Percentiles rank a stretch among this genome's conserved stretches.
Evolutionary conservation across 2,113 vertebrate species (phyloP).

Genomic region (Cephalopholis sonnerati): DNA sequence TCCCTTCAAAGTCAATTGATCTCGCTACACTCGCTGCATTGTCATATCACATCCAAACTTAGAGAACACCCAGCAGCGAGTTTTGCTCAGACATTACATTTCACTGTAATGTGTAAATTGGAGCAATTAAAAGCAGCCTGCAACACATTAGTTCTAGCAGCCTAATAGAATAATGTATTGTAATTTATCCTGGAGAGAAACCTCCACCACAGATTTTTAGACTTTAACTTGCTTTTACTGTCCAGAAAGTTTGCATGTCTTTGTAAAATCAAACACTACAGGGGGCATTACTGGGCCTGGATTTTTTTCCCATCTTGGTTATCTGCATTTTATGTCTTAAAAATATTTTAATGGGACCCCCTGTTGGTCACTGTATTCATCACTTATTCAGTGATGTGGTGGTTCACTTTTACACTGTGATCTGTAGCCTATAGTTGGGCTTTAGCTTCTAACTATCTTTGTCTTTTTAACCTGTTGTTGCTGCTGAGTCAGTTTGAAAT

Average conservation of each 20-base stretch:
- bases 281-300: too few relatives aligned
- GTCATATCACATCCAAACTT: slow-evolving; percentile 11
- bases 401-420: too few relatives aligned
- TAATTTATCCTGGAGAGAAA: neutral
- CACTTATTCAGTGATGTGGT: too few relatives aligned
- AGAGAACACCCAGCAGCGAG: neutral
- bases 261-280: neutral
- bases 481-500: too few relatives aligned
- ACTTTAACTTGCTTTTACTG: neutral
- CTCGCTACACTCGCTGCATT: neutral
- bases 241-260: neutral
- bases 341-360: neutral
- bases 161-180: neutral
- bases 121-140: slow-evolving; percentile 14
- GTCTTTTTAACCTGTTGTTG: too few relatives aligned
- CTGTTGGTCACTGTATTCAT: neutral
- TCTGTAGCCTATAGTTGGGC: too few relatives aligned
- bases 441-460: too few relatives aligned
- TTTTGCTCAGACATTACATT: neutral
- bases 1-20: slow-evolving; percentile 58
- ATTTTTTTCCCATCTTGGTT: neutral
- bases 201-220: neutral
- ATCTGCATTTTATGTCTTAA: neutral
- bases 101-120: slow-evolving; percentile 3
- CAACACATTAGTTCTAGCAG: slow-evolving; percentile 4